Conservation (phyloP, 2,797 vertebrate species). For the Anomalospiza imberbis region DNA sequence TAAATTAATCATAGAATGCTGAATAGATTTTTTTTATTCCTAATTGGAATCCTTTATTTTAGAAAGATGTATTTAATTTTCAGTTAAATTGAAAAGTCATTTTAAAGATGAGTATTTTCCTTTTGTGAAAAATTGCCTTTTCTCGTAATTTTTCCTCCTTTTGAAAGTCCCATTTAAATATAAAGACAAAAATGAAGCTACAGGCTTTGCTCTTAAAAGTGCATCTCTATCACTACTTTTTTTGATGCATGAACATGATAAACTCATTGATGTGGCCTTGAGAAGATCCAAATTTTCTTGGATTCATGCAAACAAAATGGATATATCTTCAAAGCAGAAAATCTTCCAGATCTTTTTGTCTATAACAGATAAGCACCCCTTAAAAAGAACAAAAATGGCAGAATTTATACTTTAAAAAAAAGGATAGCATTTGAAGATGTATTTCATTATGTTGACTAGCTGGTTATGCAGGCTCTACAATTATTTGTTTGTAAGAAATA, state of each 20-base stretch:
- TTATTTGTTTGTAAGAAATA: not conserved
- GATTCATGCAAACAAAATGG: conserved; percentile 22
- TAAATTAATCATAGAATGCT: not conserved
- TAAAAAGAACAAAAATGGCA: not conserved
- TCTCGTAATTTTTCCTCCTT: not conserved
- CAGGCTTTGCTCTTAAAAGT: not conserved
- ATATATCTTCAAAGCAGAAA: conserved; percentile 55
- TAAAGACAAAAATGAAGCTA: not conserved
- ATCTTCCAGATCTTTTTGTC: not conserved
- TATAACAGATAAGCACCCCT: not conserved
- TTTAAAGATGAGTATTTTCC: not conserved
- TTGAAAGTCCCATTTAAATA: conserved; percentile 13
- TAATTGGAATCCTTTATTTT: not conserved
- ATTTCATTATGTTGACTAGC: not conserved
- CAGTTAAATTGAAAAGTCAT: not conserved
- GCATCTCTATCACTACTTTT: conserved; percentile 4
- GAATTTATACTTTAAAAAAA: not conserved
- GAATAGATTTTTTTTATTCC: not conserved
- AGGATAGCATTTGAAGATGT: not conserved
- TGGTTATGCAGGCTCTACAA: not conserved
- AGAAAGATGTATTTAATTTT: not conserved
- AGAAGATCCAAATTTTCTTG: conserved; percentile 35
- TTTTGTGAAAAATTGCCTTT: not conserved
- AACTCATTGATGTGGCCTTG: conserved; percentile 60
- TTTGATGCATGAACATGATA: not conserved